Percentiles rank a stretch among this genome's conserved stretches.
These are phyloP conservation scores for Drosophila affinis DNA, from an alignment of 2,888 invertebrate genomes.

Conservation along the genomic window DNA sequence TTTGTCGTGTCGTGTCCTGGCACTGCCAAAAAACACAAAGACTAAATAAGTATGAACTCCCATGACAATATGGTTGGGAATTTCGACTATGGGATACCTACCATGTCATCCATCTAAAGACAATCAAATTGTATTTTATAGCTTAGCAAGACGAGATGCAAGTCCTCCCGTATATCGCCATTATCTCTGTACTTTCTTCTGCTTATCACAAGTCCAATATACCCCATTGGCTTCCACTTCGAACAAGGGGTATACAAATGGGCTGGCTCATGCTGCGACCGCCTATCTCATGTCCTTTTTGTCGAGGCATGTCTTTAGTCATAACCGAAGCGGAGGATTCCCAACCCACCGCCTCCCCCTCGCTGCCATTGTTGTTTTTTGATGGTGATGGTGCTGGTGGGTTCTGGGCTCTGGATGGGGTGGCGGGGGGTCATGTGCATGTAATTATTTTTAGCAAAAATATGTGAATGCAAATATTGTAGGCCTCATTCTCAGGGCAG, in stretches of 20 bases:
- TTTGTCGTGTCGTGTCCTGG: slow-evolving; percentile 68
- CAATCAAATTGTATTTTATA: too few relatives aligned
- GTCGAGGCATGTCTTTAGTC: slow-evolving; percentile 68
- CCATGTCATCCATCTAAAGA: not conserved
- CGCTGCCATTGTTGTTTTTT: slow-evolving; percentile 20
- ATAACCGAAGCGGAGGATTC: slow-evolving; percentile 54
- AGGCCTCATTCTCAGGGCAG: slow-evolving; percentile 61
- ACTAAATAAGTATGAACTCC: not conserved
- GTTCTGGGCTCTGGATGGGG: too few relatives aligned
- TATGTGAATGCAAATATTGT: slow-evolving; percentile 78
- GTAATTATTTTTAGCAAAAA: slow-evolving; percentile 75
- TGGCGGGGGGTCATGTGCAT: slow-evolving; percentile 66
- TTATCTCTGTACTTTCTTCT: not conserved
- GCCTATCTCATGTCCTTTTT: slow-evolving; percentile 46
- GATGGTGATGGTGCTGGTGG: slow-evolving; percentile 24
- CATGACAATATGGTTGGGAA: not conserved
- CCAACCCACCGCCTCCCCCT: too few relatives aligned
- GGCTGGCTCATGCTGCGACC: slow-evolving; percentile 55
- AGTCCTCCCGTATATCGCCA: too few relatives aligned
- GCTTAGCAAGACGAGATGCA: too few relatives aligned
- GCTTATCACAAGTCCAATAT: not conserved
- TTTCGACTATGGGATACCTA: not conserved
- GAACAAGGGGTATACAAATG: slow-evolving; percentile 29
- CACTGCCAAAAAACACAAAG: slow-evolving; percentile 68
- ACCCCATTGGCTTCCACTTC: not conserved